A percentile compares a stretch with the other conserved stretches of the same genome.
These are phyloP conservation scores for Mastomys coucha DNA, from an alignment of 2,113 vertebrate genomes.

Conservation along the genomic window DNA sequence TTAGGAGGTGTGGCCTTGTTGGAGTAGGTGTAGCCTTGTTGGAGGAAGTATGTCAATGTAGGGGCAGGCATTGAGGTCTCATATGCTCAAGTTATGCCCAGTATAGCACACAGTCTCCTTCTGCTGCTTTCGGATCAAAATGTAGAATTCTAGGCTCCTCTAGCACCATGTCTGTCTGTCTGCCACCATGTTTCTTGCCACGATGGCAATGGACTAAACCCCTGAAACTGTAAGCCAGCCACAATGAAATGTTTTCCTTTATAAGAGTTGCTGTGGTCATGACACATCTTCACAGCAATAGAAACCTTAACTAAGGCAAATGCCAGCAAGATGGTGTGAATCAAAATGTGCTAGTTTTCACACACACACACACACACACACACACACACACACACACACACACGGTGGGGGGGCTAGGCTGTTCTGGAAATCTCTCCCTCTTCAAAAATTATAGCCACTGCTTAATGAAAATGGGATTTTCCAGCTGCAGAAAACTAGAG, in stretches of 20 bases:
- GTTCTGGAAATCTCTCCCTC: background rate
- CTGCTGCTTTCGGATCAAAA: background rate
- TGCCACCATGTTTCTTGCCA: background rate
- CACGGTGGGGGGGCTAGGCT: background rate
- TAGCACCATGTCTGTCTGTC: background rate
- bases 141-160: background rate
- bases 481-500: too few relatives aligned
- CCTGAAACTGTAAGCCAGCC: background rate
- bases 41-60: background rate
- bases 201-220: background rate
- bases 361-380: background rate
- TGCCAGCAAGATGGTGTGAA: background rate
- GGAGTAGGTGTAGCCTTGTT: background rate
- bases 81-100: background rate
- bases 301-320: background rate
- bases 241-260: background rate
- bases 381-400: background rate
- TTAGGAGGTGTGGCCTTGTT: background rate
- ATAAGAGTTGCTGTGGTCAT: background rate
- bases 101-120: background rate
- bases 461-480: slow-evolving; percentile 25
- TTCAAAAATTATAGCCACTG: background rate
- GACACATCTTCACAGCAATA: background rate
- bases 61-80: background rate
- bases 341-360: slow-evolving; percentile 38